Evolutionary conservation across 1,140 invertebrate species (phyloP).

Genomic region (Tetraneura akinire): DNA sequence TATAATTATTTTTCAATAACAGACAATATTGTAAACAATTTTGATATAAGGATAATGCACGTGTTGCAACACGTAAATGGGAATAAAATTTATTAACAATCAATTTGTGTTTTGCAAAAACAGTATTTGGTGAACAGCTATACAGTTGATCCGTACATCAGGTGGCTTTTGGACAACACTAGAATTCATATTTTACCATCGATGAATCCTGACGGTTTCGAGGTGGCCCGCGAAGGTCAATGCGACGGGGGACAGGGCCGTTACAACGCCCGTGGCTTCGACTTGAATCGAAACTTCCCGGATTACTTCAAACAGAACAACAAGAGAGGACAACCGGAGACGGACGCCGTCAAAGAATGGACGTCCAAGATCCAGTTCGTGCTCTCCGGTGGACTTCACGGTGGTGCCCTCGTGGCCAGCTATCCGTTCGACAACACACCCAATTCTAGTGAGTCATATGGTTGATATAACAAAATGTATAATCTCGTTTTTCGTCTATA

Average conservation of each 20-base stretch:
- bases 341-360: constrained; percentile 92
- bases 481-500: too few relatives aligned
- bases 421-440: constrained; percentile 92
- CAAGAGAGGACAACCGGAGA: constrained; percentile 85
- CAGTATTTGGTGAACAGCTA: constrained; percentile 83
- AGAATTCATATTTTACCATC: constrained; percentile 90
- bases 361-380: constrained; percentile 90
- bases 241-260: constrained; percentile 84
- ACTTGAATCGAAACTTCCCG: constrained; percentile 90
- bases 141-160: constrained; percentile 75
- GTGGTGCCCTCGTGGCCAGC: constrained; percentile 87
- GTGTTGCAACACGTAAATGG: too few relatives aligned
- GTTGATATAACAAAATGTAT: too few relatives aligned
- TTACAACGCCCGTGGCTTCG: constrained; percentile 83
- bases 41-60: too few relatives aligned
- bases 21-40: too few relatives aligned
- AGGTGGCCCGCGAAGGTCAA: constrained; percentile 81
- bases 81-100: too few relatives aligned
- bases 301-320: constrained; percentile 89
- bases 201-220: constrained; percentile 90
- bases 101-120: too few relatives aligned
- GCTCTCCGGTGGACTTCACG: constrained; percentile 86
- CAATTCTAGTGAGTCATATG: constrained; percentile 83
- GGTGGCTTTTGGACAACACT: constrained; percentile 85
- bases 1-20: too few relatives aligned